Percentiles rank a stretch among this genome's conserved stretches.
These are phyloP conservation scores for Alloscopus bannaensis DNA, from an alignment of 2,888 invertebrate genomes.

Conservation along the genomic window DNA sequence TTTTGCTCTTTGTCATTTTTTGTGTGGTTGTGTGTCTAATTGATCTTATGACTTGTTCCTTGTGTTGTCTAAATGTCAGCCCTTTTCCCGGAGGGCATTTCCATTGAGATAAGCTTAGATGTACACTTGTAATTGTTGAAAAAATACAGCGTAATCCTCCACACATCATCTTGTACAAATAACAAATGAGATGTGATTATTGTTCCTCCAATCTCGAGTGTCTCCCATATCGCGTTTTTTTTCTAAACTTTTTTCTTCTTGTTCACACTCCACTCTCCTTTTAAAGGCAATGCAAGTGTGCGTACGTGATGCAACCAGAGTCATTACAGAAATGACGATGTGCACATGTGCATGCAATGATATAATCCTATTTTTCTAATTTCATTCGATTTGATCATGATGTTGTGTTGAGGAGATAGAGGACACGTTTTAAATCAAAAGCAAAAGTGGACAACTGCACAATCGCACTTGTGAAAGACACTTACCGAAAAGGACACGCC, in stretches of 20 bases:
- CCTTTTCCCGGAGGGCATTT: conserved; percentile 20
- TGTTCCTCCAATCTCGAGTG: conserved; percentile 8
- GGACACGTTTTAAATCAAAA: neutral
- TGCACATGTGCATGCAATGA: no score
- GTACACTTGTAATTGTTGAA: no score
- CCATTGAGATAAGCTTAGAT: no score
- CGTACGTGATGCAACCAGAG: no score
- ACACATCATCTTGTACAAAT: neutral
- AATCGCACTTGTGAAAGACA: neutral
- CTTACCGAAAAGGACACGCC: neutral
- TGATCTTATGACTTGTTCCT: conserved; percentile 5
- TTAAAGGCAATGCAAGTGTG: conserved; percentile 37
- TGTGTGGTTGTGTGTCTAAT: conserved; percentile 6
- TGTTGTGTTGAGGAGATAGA: neutral
- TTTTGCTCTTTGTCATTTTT: neutral
- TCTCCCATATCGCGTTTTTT: conserved; percentile 8
- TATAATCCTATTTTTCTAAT: no score
- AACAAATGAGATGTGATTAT: conserved; percentile 18
- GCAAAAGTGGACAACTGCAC: neutral
- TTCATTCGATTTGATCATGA: conserved; percentile 1
- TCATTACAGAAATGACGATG: no score
- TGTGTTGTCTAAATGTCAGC: conserved; percentile 14
- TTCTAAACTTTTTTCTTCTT: no score
- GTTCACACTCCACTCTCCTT: conserved; percentile 42
- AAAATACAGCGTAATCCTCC: no score